Conservation (phyloP, 92 coral and sea anemone species). For the Palythoa grandis region DNA sequence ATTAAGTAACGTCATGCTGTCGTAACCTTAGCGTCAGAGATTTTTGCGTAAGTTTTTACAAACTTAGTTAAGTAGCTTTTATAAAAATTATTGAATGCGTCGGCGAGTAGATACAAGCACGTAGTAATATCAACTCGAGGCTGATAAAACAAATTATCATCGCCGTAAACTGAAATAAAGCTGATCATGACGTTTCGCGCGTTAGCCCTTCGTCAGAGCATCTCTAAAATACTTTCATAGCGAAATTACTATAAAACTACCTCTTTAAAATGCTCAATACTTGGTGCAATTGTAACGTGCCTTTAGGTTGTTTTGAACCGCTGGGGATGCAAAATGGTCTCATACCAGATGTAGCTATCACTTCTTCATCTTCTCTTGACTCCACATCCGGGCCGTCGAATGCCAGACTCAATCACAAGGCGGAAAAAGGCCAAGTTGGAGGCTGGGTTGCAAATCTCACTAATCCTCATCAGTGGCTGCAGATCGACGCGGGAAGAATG, state of each 20-base stretch:
- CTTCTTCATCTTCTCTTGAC: not conserved
- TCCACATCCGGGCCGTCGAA: not conserved
- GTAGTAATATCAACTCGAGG: no score
- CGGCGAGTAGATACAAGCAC: no score
- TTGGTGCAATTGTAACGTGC: not conserved
- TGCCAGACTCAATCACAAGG: not conserved
- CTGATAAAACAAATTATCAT: no score
- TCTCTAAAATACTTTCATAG: not conserved
- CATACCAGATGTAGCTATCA: not conserved
- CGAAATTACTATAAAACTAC: not conserved
- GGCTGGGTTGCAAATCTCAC: not conserved
- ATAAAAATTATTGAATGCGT: no score
- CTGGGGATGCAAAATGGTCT: conserved; percentile 12
- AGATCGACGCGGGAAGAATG: not conserved
- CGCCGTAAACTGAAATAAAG: no score
- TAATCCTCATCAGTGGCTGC: not conserved
- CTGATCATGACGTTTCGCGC: no score
- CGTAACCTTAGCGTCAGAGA: no score
- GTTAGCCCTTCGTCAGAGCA: no score
- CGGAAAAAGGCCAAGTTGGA: not conserved
- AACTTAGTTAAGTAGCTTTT: no score
- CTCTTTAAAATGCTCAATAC: not conserved
- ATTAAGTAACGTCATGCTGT: no score
- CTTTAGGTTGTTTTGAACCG: conserved; percentile 8
- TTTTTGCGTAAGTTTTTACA: no score